Conservation (phyloP, 2,797 vertebrate species). For the Anguilla megastoma region DNA sequence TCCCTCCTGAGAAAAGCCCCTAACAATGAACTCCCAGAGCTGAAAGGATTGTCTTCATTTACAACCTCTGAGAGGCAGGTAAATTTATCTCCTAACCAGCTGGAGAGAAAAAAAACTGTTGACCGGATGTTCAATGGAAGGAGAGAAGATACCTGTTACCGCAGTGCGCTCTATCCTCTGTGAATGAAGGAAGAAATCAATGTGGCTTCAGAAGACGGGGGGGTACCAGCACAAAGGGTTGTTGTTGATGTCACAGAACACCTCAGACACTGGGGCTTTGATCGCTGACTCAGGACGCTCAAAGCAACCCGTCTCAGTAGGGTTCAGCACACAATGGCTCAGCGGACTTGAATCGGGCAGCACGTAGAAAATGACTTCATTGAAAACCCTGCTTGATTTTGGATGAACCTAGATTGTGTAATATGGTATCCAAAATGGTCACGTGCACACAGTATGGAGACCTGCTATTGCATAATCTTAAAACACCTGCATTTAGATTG, state of each 20-base stretch:
- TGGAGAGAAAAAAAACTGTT: not conserved
- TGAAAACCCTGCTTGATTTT: not conserved
- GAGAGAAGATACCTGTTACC: not conserved
- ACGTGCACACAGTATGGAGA: not conserved
- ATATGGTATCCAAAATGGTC: not conserved
- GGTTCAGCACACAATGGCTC: not conserved
- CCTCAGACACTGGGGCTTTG: not conserved
- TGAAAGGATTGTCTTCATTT: not conserved
- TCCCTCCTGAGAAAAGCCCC: not conserved
- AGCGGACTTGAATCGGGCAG: not conserved
- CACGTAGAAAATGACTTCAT: not conserved
- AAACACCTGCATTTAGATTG: not conserved
- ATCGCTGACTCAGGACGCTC: not conserved
- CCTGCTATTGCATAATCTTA: not conserved
- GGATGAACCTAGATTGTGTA: not conserved
- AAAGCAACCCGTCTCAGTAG: not conserved
- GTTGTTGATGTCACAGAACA: conserved; percentile 15
- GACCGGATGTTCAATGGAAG: not conserved
- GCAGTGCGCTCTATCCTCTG: not conserved
- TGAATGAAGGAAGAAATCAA: not conserved
- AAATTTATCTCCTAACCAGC: conserved; percentile 2
- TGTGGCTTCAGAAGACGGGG: not conserved
- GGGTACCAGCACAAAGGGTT: conserved; percentile 16
- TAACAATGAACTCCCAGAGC: not conserved
- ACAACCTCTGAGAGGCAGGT: conserved; percentile 6